These are phyloP conservation scores for Harpagoxenus sublaevis DNA, from an alignment of 2,888 invertebrate species.

Conservation along the genomic window DNA sequence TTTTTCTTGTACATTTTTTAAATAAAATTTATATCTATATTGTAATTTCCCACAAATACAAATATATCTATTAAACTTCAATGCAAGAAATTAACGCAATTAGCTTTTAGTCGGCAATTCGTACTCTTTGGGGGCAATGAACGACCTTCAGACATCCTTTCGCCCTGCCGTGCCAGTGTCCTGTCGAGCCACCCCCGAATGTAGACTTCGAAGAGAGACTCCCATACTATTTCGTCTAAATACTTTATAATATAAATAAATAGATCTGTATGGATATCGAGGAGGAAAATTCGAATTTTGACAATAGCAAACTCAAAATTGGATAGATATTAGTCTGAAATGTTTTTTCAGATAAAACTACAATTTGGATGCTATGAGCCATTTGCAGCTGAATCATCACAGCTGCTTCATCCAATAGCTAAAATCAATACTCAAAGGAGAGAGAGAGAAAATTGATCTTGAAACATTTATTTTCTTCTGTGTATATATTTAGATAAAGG, in stretches of 20 bases:
- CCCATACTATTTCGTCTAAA: not conserved
- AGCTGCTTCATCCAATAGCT: not conserved
- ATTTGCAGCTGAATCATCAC: not conserved
- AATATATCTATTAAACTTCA: not conserved
- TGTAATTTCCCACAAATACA: not conserved
- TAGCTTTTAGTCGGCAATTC: not conserved
- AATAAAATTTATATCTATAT: not conserved
- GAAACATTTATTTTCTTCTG: not conserved
- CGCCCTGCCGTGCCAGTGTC: conserved; percentile 12
- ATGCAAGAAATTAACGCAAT: conserved; percentile 19
- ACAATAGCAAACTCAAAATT: not conserved
- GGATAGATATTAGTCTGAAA: not conserved
- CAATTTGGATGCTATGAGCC: not conserved
- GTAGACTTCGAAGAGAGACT: not conserved
- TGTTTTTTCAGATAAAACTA: not conserved
- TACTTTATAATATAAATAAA: not conserved
- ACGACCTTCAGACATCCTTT: conserved; percentile 56
- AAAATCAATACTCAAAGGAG: not conserved
- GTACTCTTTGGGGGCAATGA: conserved; percentile 6
- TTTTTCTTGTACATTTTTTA: not conserved
- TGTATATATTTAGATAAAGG: not conserved
- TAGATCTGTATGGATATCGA: not conserved
- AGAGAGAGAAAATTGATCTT: not conserved
- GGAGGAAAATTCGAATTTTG: not conserved
- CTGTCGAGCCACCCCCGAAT: conserved; percentile 9